phyloP scores from a whole-genome alignment of 2,888 invertebrate species.

The Diploptera punctata region DNA sequence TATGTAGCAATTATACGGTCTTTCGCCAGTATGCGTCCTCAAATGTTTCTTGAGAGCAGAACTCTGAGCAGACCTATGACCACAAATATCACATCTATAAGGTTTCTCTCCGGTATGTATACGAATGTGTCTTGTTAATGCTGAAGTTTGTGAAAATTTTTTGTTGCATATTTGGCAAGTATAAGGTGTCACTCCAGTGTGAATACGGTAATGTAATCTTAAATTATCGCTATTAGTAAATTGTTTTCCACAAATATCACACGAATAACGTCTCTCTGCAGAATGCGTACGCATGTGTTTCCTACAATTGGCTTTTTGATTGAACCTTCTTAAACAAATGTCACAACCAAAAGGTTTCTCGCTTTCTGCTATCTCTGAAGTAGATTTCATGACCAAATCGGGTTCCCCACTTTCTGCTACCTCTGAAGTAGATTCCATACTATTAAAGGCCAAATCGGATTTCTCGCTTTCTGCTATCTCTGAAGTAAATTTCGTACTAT shows the following conservation, averaged over 20 bases:
- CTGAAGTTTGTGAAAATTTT: neutral
- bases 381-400: too few species aligned
- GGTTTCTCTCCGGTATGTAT: constrained; percentile 5
- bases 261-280: constrained; percentile 12
- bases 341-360: too few species aligned
- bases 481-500: too few species aligned
- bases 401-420: too few species aligned
- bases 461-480: too few species aligned
- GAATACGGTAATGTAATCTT: neutral
- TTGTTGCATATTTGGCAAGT: neutral
- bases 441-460: too few species aligned
- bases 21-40: neutral
- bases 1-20: neutral
- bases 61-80: neutral
- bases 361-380: too few species aligned
- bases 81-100: neutral
- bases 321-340: too few species aligned
- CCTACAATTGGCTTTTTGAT: too few species aligned
- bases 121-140: neutral
- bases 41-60: neutral
- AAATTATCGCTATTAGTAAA: neutral
- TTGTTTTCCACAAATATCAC: neutral
- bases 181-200: constrained; percentile 5
- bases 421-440: too few species aligned
- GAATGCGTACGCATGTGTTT: neutral